These are phyloP conservation scores for Phrynocephalus versicolor DNA, from an alignment of 2,113 vertebrate genomes.

Conservation along the genomic window DNA sequence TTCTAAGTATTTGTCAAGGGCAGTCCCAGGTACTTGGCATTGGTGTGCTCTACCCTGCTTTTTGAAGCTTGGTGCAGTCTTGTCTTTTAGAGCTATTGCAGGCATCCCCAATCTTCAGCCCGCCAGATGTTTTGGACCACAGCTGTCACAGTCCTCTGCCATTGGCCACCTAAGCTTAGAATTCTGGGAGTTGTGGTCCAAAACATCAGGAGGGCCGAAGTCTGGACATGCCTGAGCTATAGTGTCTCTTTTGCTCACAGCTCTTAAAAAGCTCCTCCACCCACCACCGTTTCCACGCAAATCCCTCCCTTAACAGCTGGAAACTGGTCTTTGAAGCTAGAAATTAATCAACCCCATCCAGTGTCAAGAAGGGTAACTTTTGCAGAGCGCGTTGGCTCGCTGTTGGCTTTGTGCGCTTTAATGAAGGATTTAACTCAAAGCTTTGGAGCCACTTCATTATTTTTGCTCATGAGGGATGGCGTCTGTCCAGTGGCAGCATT, in stretches of 20 bases:
- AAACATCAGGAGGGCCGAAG: no score
- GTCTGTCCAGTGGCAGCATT: constrained; percentile 29
- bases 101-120: no score
- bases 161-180: no score
- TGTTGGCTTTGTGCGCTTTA: constrained; percentile 35
- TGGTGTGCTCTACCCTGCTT: no score
- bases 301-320: background rate
- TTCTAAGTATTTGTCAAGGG: no score
- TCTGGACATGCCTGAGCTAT: no score
- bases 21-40: background rate
- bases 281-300: background rate
- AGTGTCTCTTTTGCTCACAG: background rate
- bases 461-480: constrained; percentile 24
- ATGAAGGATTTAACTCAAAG: constrained; percentile 47
- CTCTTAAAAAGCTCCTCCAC: background rate
- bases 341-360: background rate
- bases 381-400: constrained; percentile 21
- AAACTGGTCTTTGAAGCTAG: background rate
- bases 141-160: no score
- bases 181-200: no score
- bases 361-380: constrained; percentile 35
- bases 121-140: no score
- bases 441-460: constrained; percentile 41
- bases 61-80: no score
- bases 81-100: no score